phyloP scores from a whole-genome alignment of 2,888 invertebrate genomes.

The Diarsia rubi region DNA sequence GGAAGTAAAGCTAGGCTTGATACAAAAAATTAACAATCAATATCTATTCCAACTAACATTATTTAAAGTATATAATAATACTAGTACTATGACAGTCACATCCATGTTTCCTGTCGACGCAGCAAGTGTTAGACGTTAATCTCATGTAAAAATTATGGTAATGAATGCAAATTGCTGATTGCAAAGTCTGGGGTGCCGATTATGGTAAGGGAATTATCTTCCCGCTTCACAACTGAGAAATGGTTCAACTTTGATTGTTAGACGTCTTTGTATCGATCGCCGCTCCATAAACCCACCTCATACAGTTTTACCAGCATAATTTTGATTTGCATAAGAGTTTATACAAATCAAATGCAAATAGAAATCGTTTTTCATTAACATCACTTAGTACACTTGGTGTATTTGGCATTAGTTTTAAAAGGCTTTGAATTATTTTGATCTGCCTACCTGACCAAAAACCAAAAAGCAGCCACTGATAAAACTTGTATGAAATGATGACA shows the following conservation, averaged over 20 bases:
- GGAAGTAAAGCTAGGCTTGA: too few species aligned
- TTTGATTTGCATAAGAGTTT: neutral
- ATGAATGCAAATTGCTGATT: slow-evolving; percentile 45
- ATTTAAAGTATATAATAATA: neutral
- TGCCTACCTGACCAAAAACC: too few species aligned
- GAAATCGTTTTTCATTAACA: neutral
- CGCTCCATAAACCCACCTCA: neutral
- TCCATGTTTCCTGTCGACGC: neutral
- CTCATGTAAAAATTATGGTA: slow-evolving; percentile 40
- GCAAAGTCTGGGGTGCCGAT: slow-evolving; percentile 29
- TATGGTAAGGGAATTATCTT: slow-evolving; percentile 27
- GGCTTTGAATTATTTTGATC: too few species aligned
- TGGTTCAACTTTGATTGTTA: slow-evolving; percentile 2
- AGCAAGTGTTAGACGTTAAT: slow-evolving; percentile 22
- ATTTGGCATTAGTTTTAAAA: too few species aligned
- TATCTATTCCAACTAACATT: too few species aligned
- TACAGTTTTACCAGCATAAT: neutral
- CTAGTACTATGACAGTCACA: neutral
- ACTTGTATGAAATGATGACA: too few species aligned
- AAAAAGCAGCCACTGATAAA: too few species aligned
- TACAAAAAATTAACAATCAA: too few species aligned
- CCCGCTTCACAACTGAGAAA: neutral
- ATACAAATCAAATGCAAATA: neutral
- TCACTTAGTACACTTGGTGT: too few species aligned
- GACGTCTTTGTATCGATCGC: neutral